phyloP scores from a whole-genome alignment of 2,888 invertebrate genomes.

The Chymomyza amoena region DNA sequence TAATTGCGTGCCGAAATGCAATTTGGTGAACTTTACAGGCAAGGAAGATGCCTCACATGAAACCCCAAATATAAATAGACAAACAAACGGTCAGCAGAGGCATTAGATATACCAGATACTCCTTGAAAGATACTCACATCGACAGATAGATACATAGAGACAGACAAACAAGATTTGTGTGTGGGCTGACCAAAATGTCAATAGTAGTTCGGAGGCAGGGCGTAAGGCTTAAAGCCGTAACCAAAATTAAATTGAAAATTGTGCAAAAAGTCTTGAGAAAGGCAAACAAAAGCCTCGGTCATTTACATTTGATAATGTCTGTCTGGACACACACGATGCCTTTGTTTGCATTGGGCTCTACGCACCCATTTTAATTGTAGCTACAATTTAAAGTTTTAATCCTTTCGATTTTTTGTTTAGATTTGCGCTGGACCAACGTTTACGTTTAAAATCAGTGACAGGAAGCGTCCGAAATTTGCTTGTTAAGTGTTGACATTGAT shows the following conservation, averaged over 20 bases:
- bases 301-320: constrained; percentile 35
- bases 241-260: constrained; percentile 61
- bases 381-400: constrained; percentile 70
- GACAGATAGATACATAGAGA: background rate
- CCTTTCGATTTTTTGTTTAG: constrained; percentile 56
- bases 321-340: constrained; percentile 2
- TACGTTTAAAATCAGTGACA: constrained; percentile 16
- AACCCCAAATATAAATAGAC: constrained; percentile 18
- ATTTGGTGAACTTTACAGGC: constrained; percentile 72
- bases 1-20: constrained; percentile 78
- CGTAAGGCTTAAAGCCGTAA: constrained; percentile 11
- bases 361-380: constrained; percentile 52
- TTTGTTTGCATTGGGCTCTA: constrained; percentile 17
- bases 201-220: background rate
- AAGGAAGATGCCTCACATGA: constrained; percentile 32
- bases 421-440: background rate
- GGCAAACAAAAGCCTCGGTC: constrained; percentile 57
- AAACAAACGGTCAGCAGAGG: constrained; percentile 20
- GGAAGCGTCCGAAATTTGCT: constrained; percentile 18
- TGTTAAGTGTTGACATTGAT: constrained; percentile 75
- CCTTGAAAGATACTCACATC: background rate
- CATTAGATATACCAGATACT: constrained; percentile 3
- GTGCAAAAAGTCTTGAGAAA: constrained; percentile 65
- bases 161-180: constrained; percentile 17
- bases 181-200: constrained; percentile 44